Base-by-base conservation (phyloP, 1,140 invertebrate species). In the Lepidotrigona ventralis region DNA sequence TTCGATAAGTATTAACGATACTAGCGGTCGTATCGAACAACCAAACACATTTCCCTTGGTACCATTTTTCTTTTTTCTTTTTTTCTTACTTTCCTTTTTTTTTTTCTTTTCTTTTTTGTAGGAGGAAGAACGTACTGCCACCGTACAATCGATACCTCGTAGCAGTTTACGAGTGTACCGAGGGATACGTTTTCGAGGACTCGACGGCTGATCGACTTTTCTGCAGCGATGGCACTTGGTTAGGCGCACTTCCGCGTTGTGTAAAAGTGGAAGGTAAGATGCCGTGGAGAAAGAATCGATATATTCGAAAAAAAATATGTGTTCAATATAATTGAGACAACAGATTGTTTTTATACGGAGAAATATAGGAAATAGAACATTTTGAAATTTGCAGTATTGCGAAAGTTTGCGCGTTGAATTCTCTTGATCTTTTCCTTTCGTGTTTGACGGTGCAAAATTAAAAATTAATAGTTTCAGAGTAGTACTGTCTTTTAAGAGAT, bases 71-170 rank as follows among this genome's bases (percentile, higher is more conserved):
- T 17, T 17, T 54, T 5, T 54, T 54, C n/a, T n/a, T 54, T 5
- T 54, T 54, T 17, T 5, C 17, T 54, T 46, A 5, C 15, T 54
- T 54, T 54, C 4, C 17, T 17, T 17, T 17, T 0, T 54, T 17
- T 4, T 56, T 56, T 56, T 19, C 19, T 19, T 19, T 56, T 15
- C 2, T 19, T 56, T 56, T 56, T 19, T 19, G 14, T 77, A 95
- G 94, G 79, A 92, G 93, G 71, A 94, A 92, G 82, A 95, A 95
- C 79, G 80, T 91, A 51, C 77, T 90, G 4, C 85, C 91, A 29
- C 94, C 94, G 9, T 85, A 93, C 87, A 95, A 95, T 88, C 90
- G 94, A 58, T 96, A 96, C 81, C 91, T 95, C n/a, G 95, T 95
- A 66, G 95, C 95, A 39, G 91, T 95, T 80, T 96, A 95, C 78